A percentile compares a stretch with the other conserved stretches of the same genome.
Conservation (phyloP, 1,140 invertebrate species). For the Sweltsa coloradensis region DNA sequence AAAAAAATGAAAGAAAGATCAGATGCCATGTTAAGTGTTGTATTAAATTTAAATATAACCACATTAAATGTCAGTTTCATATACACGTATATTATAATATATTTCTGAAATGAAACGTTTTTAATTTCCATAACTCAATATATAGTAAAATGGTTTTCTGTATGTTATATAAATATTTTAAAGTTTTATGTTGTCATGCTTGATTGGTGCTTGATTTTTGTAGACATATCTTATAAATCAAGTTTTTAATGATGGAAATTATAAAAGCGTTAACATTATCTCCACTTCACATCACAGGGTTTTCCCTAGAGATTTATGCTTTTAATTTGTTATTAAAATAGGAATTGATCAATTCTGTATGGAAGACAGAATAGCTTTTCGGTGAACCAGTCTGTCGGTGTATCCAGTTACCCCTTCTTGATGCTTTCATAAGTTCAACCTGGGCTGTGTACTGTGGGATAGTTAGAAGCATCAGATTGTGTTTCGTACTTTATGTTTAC, state of each 20-base stretch:
- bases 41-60: neutral
- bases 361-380: neutral
- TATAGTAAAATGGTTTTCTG: constrained; percentile 9
- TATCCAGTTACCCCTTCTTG: neutral
- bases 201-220: constrained; percentile 12
- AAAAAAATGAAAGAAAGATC: constrained; percentile 5
- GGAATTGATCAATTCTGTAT: constrained; percentile 1
- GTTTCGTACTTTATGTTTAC: neutral
- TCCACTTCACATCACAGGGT: neutral
- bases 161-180: constrained; percentile 10
- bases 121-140: constrained; percentile 13
- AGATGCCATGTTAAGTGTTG: constrained; percentile 1
- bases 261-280: constrained; percentile 3
- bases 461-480: neutral
- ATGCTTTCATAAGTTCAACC: neutral
- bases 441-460: neutral
- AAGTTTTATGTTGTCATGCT: constrained; percentile 13
- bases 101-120: no score
- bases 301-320: neutral
- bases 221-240: constrained; percentile 4
- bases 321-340: neutral
- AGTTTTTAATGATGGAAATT: neutral
- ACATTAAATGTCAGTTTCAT: constrained; percentile 5
- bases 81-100: constrained; percentile 10
- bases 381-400: neutral